Evolutionary conservation across 2,113 vertebrate species (phyloP).

Genomic region (Bettongia penicillata): DNA sequence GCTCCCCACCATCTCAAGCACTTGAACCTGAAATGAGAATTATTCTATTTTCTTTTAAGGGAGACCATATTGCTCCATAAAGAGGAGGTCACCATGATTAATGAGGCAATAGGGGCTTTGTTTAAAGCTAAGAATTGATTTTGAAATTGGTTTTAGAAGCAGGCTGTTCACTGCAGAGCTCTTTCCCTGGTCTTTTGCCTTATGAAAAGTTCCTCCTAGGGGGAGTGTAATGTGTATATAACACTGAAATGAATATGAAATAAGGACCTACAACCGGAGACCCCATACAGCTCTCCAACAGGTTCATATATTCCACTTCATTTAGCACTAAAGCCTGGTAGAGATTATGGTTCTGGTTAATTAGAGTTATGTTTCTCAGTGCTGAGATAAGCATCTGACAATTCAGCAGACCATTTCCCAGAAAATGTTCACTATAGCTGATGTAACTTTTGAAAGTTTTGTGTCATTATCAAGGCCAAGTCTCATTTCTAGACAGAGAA

Average conservation of each 20-base stretch:
- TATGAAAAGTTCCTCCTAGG: conserved; percentile 45
- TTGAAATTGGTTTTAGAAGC: conserved; percentile 31
- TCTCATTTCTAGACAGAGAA: neutral
- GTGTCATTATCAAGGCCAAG: neutral
- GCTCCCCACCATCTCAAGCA: neutral
- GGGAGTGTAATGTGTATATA: conserved; percentile 14
- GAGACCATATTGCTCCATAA: conserved; percentile 24
- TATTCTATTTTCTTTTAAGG: neutral
- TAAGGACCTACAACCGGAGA: conserved; percentile 31
- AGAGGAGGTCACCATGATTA: conserved; percentile 38
- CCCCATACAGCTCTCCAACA: conserved; percentile 34
- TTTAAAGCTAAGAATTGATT: conserved; percentile 28
- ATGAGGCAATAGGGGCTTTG: conserved; percentile 37
- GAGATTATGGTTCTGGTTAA: conserved; percentile 42
- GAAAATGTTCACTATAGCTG: neutral
- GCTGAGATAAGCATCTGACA: neutral
- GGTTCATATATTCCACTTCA: conserved; percentile 33
- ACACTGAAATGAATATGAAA: conserved; percentile 58
- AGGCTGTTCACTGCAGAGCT: neutral
- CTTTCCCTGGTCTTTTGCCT: conserved; percentile 23
- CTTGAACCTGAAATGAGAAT: conserved; percentile 20
- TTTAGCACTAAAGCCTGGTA: conserved; percentile 27
- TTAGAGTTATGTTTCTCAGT: conserved; percentile 1
- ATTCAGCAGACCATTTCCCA: neutral
- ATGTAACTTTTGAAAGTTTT: neutral